These are phyloP conservation scores for Xanthia togata DNA, from an alignment of 2,888 invertebrate species.

Conservation along the genomic window DNA sequence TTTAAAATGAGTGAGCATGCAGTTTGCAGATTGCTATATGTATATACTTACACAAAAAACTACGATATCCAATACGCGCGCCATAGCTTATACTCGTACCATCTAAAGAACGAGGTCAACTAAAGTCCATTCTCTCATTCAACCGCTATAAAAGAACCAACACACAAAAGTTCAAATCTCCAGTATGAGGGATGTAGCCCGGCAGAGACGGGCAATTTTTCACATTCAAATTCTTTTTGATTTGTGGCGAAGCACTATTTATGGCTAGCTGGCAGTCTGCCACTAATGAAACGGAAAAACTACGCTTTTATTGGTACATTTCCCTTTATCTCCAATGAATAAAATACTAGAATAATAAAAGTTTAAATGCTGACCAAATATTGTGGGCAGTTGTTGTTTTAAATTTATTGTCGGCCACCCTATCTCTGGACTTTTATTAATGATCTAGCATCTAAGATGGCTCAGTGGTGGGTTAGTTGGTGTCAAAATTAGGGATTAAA, in stretches of 20 bases:
- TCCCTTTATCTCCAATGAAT: slow-evolving; percentile 27
- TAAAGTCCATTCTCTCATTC: slow-evolving; percentile 18
- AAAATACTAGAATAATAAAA: slow-evolving; percentile 15
- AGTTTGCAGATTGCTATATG: not conserved
- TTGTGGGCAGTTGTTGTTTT: not conserved
- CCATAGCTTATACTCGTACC: not conserved
- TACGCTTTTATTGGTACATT: slow-evolving; percentile 45
- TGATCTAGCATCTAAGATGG: not conserved
- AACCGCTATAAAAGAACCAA: slow-evolving; percentile 13
- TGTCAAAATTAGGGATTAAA: not conserved
- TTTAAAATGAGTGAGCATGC: not conserved
- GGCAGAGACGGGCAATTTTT: slow-evolving; percentile 49
- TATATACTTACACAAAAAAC: not conserved
- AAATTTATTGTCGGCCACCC: slow-evolving; percentile 3
- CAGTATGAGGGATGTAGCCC: slow-evolving; percentile 34
- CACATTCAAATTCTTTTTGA: slow-evolving; percentile 64
- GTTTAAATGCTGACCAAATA: slow-evolving; percentile 25
- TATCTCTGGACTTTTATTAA: not conserved
- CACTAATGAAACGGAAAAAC: slow-evolving; percentile 56
- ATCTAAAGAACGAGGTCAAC: slow-evolving; percentile 12
- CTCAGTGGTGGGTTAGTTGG: too few relatives aligned
- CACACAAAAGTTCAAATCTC: slow-evolving; percentile 15
- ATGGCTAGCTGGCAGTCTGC: slow-evolving; percentile 53
- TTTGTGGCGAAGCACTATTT: slow-evolving; percentile 60
- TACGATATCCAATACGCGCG: not conserved